Conservation (phyloP, 2,888 invertebrate species). For the Synanthedon formicaeformis region DNA sequence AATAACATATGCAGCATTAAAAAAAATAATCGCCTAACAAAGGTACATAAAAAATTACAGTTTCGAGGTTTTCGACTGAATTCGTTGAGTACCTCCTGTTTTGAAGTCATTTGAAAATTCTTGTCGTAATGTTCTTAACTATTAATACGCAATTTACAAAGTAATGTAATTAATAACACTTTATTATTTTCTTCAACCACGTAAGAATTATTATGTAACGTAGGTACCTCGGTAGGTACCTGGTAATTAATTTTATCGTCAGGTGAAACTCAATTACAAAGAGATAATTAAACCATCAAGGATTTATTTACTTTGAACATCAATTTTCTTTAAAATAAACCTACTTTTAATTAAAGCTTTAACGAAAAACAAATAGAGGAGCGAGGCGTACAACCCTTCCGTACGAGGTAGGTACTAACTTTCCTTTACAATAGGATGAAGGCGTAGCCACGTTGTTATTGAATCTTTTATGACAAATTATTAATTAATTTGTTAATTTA, state of each 20-base stretch:
- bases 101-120: too few relatives aligned
- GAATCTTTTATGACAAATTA: slow-evolving; percentile 12
- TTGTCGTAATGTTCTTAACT: too few relatives aligned
- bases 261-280: slow-evolving; percentile 65
- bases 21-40: too few relatives aligned
- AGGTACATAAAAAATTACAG: too few relatives aligned
- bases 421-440: slow-evolving; percentile 25
- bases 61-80: too few relatives aligned
- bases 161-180: too few relatives aligned
- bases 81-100: too few relatives aligned
- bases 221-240: not conserved
- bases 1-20: too few relatives aligned
- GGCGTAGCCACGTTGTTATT: slow-evolving; percentile 12
- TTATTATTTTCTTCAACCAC: too few relatives aligned
- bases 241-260: slow-evolving; percentile 40
- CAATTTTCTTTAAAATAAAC: slow-evolving; percentile 67
- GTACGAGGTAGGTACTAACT: slow-evolving; percentile 18
- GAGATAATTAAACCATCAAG: slow-evolving; percentile 66
- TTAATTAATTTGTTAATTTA: slow-evolving; percentile 6
- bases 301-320: slow-evolving; percentile 67
- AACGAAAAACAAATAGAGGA: slow-evolving; percentile 64
- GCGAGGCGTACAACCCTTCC: slow-evolving; percentile 49
- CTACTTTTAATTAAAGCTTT: slow-evolving; percentile 67
- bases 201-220: not conserved
- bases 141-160: too few relatives aligned